A percentile compares a stretch with the other conserved stretches of the same genome.
Evolutionary conservation across 2,797 vertebrate species (phyloP).

Genomic region (Notoglanidium macrostoma): DNA sequence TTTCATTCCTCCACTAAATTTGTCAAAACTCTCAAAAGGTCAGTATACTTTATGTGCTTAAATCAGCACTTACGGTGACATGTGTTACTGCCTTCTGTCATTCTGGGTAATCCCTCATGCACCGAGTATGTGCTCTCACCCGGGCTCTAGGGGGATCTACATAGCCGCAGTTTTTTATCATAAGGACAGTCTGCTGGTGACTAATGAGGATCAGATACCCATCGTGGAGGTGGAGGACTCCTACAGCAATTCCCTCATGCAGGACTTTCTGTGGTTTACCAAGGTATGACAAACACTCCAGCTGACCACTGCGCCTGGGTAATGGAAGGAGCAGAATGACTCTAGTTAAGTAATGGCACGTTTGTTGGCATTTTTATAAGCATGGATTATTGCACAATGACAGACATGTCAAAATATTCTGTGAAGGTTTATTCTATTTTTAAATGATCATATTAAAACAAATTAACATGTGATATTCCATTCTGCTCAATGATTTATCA

Average conservation of each 20-base stretch:
- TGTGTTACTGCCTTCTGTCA: constrained; percentile 43
- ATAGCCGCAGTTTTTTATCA: constrained; percentile 93
- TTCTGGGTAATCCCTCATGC: constrained; percentile 41
- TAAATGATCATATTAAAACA: constrained; percentile 15
- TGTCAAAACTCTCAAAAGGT: constrained; percentile 96
- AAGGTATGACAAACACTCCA: constrained; percentile 80
- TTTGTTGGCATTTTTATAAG: constrained; percentile 45
- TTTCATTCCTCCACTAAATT: constrained; percentile 98
- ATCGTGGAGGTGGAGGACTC: constrained; percentile 98
- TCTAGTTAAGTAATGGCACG: constrained; percentile 43
- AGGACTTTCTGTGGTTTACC: constrained; percentile 98
- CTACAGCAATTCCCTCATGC: constrained; percentile 89
- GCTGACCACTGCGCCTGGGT: constrained; percentile 45
- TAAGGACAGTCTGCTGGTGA: constrained; percentile 92
- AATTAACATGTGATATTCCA: background rate
- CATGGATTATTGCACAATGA: constrained; percentile 30
- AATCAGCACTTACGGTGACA: constrained; percentile 35
- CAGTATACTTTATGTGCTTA: constrained; percentile 43
- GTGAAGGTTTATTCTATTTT: constrained; percentile 25
- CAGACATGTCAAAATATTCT: constrained; percentile 3
- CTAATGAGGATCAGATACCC: constrained; percentile 95
- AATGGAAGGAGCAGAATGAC: constrained; percentile 44
- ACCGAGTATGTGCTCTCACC: constrained; percentile 26
- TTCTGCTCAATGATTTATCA: constrained; percentile 12
- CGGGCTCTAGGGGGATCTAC: constrained; percentile 86